Base-by-base conservation (phyloP, 2,797 vertebrate genomes). In the Echeneis naucrates region DNA sequence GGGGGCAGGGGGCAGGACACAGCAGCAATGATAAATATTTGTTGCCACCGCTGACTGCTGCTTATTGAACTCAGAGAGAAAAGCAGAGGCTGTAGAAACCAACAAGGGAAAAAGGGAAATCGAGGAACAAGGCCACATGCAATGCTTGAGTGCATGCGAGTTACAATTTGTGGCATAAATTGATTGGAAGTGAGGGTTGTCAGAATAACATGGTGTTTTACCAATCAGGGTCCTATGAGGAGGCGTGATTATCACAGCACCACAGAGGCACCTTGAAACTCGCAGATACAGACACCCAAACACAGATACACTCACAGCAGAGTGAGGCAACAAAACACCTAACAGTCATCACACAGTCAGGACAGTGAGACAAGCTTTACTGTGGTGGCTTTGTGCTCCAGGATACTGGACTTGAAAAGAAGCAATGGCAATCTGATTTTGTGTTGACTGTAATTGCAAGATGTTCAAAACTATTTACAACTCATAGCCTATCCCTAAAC, bases 161-260 rank as follows among this genome's bases (percentile, higher is more conserved):
- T 82, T 83, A 68, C 81, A 86, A 84, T 86, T 81, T 82, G 84
- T 69, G 59, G 78, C 80, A 81, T 88, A 82, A 90, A 90, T 90
- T 92, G 88, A 92, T 90, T 89, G 77, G 84, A 88, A 85, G 74
- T 68, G 80, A 86, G 75, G 52, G 64, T 86, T 87, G 84, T 87
- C 77, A 88, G 78, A 87, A 85, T 69, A 87, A 91, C 85, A 84
- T 27, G 47, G 85, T 83, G 86, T 86, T 89, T 68, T 55, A 86
- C 75, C 85, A 89, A 86, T 89, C 85, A 84, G 80, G 59, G 56
- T 71, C 62, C 77, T 75, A 79, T 73, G 79, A 62, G 80, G 76
- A 87, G 77, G 85, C 86, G 76, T 70, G 75, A 86, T 88, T 83
- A 82, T 88, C 81, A 68, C 72, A 68, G 76, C 68, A 44, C 38